These are phyloP conservation scores for Euura saliciscinereae DNA, from an alignment of 1,140 invertebrate species.

Conservation along the genomic window DNA sequence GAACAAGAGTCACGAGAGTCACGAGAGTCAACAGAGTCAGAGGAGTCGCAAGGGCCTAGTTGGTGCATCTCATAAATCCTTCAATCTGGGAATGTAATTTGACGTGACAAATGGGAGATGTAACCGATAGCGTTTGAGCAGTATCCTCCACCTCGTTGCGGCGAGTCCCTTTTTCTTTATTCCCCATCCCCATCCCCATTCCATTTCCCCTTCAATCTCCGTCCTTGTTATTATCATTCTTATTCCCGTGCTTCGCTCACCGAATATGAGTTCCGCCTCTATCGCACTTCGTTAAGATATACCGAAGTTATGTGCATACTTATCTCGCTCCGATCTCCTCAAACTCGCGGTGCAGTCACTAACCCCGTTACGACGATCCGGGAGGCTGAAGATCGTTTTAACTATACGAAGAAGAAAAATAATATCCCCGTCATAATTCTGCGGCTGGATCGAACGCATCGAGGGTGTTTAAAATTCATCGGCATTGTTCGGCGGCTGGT, in stretches of 20 bases:
- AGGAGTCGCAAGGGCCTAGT: neutral
- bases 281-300: constrained; percentile 49
- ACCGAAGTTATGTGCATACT: constrained; percentile 26
- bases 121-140: constrained; percentile 41
- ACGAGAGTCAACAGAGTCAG: neutral
- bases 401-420: no score
- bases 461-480: no score
- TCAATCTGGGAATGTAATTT: constrained; percentile 49
- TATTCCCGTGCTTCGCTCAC: constrained; percentile 19
- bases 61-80: constrained; percentile 44
- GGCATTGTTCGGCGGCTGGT: no score
- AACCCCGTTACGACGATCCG: no score
- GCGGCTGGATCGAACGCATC: no score
- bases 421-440: no score
- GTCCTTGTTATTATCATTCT: constrained; percentile 26
- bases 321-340: neutral
- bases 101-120: constrained; percentile 57
- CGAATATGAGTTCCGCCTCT: constrained; percentile 40
- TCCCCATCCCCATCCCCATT: neutral
- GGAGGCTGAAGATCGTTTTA: no score
- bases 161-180: neutral
- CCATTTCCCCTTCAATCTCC: constrained; percentile 15
- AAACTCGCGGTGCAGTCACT: neutral
- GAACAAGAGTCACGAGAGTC: neutral
- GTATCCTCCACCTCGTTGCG: no score